Conservation (phyloP, 2,888 invertebrate species). For the Pasiphila rectangulata region DNA sequence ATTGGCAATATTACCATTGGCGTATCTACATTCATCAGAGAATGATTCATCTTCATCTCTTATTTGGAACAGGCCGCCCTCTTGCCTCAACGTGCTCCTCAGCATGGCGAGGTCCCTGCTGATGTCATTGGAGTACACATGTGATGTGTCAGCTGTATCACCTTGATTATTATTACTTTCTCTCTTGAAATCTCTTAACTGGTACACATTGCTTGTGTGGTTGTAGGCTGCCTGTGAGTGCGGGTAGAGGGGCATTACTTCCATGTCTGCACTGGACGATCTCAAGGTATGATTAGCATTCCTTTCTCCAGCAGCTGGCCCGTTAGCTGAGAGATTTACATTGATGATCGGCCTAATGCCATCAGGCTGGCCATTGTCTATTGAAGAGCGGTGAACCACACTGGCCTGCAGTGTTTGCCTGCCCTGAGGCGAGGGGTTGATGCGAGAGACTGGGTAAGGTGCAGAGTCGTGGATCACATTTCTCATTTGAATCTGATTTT, state of each 20-base stretch:
- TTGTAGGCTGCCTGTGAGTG: conserved; percentile 56
- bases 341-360: conserved; percentile 41
- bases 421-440: conserved; percentile 62
- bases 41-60: conserved; percentile 68
- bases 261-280: conserved; percentile 79
- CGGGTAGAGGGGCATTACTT: conserved; percentile 77
- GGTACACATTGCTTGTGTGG: conserved; percentile 80
- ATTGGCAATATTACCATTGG: conserved; percentile 47
- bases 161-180: conserved; percentile 71
- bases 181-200: conserved; percentile 77
- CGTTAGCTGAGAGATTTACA: conserved; percentile 49
- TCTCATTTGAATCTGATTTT: conserved; percentile 89
- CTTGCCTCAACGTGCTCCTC: conserved; percentile 60
- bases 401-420: conserved; percentile 68
- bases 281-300: conserved; percentile 62
- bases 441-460: conserved; percentile 60
- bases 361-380: conserved; percentile 67
- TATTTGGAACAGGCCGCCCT: conserved; percentile 59
- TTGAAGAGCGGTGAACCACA: conserved; percentile 68
- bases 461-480: conserved; percentile 68
- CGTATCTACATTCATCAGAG: conserved; percentile 60
- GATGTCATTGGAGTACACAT: conserved; percentile 71
- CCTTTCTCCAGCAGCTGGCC: conserved; percentile 42
- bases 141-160: conserved; percentile 50
- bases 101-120: conserved; percentile 68